phyloP scores from a whole-genome alignment of 2,113 vertebrate genomes.

The Pangasianodon gigas region DNA sequence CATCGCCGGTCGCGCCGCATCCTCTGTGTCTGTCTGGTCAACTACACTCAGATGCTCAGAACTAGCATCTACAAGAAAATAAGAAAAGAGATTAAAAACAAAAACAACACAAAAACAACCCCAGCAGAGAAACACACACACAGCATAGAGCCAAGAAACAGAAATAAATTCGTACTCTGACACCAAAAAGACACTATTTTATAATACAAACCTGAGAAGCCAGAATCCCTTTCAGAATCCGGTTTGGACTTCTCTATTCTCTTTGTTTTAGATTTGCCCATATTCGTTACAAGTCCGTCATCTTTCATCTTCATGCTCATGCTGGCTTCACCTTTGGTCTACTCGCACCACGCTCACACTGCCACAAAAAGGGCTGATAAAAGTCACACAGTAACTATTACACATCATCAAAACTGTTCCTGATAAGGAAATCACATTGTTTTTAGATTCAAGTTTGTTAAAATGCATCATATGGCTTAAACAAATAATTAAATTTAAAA shows the following conservation, averaged over 20 bases:
- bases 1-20: slow-evolving; percentile 57
- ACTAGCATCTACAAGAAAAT: slow-evolving; percentile 76
- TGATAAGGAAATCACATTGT: background rate
- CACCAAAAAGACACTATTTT: background rate
- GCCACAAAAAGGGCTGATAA: background rate
- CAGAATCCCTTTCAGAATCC: slow-evolving; percentile 89
- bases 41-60: slow-evolving; percentile 80
- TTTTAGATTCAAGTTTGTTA: background rate
- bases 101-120: background rate
- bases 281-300: slow-evolving; percentile 54
- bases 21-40: slow-evolving; percentile 81
- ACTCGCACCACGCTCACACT: background rate
- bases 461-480: background rate
- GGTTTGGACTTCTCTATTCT: slow-evolving; percentile 55
- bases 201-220: slow-evolving; percentile 84
- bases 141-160: background rate
- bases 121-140: too few species aligned
- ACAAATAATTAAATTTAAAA: background rate
- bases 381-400: background rate
- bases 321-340: background rate
- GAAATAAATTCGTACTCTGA: background rate
- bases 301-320: slow-evolving; percentile 70
- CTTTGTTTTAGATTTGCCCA: slow-evolving; percentile 55
- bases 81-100: background rate
- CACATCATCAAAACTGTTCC: background rate